Base-by-base conservation (phyloP, 2,888 invertebrate species). In the Tenthredo mesomela region DNA sequence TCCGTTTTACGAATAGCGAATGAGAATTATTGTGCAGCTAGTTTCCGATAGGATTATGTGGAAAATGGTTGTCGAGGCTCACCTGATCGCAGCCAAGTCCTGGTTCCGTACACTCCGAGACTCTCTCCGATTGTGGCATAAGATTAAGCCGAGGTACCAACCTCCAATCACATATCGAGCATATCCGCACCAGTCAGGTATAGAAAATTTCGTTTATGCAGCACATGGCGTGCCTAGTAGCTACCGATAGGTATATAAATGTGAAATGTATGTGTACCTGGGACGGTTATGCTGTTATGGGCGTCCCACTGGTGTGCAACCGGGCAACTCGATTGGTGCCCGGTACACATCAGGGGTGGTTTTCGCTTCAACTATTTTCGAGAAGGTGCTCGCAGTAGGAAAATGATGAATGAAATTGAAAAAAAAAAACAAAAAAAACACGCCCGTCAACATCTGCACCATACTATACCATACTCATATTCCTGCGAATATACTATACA, bases 341-440 rank as follows among this genome's bases (percentile, higher is more conserved):
- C 88, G 61, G 54, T 80, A 7, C 21, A 89, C 90, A 89, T 89
- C 88, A 91, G 91, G 92, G 92, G 91, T 92, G 91, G 92, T 92
- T 92, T 61, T 61, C 90, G 90, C 88, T 90, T 88, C 88, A 91
- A 87, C 91, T 90, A 89, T 87, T 89, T 87, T 89, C 88, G 90
- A 92, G 91, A 91, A 92, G 91, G 80, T 77, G 77, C 21, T 29
- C 12, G 67, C 12, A 15, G 67, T 7, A 6, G 21, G 25, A 10
- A 67, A 67, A 29, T 15, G 15, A 67, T 33, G 67, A 80, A 80
- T 61, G 80, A 80, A 80, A 61, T 84, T 71, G 85, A 88, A 87
- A 88, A n/a, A n/a, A n/a, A n/a, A n/a, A n/a, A n/a, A n/a, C n/a
- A n/a, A n/a, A n/a, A n/a, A n/a, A 88, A 88, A 89, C 88, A 87